Conservation (phyloP, 2,888 invertebrate species). For the Cephus pulcher region DNA sequence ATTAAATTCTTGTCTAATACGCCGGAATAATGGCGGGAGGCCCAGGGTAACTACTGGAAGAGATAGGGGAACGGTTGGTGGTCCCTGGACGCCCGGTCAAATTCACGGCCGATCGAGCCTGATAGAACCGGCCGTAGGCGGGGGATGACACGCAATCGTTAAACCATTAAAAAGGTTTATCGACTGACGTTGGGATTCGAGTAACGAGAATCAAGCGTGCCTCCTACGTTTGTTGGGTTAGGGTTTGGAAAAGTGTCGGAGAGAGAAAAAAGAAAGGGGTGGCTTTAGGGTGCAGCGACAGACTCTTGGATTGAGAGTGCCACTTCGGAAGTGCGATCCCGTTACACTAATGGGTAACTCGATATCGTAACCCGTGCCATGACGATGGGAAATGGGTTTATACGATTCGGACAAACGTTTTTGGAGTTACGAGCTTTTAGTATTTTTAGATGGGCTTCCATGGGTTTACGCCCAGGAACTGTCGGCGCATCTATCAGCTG, state of each 20-base stretch:
- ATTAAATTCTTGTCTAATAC: constrained; percentile 62
- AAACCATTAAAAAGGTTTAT: constrained; percentile 34
- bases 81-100: constrained; percentile 8
- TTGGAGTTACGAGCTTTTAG: constrained; percentile 21
- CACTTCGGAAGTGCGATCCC: constrained; percentile 24
- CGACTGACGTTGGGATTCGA: constrained; percentile 31
- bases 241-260: neutral
- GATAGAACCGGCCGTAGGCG: constrained; percentile 1
- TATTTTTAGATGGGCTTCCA: neutral
- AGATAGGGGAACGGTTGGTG: constrained; percentile 6
- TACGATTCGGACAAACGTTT: constrained; percentile 15
- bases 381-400: neutral
- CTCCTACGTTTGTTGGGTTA: neutral
- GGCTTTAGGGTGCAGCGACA: neutral
- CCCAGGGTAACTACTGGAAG: constrained; percentile 27
- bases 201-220: constrained; percentile 25
- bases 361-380: constrained; percentile 10
- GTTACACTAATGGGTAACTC: constrained; percentile 45
- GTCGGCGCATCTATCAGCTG: constrained; percentile 48
- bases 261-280: neutral
- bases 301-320: neutral
- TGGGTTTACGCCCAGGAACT: neutral
- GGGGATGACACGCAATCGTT: constrained; percentile 24
- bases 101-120: constrained; percentile 13
- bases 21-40: constrained; percentile 48